These are phyloP conservation scores for Rousettus leschenaultii DNA, from an alignment of 2,113 vertebrate genomes.

Conservation along the genomic window DNA sequence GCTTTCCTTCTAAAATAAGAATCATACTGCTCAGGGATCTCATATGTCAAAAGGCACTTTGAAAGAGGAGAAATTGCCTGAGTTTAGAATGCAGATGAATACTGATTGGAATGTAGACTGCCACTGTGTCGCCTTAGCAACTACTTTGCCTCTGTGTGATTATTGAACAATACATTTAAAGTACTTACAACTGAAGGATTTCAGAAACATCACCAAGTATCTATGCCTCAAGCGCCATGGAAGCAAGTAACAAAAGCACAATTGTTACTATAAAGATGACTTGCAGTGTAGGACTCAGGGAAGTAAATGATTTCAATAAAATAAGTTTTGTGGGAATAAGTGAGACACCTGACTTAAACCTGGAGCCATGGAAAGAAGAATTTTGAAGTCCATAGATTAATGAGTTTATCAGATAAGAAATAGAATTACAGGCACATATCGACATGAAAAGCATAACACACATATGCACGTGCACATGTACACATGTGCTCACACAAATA, in stretches of 20 bases:
- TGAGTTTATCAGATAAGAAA: neutral
- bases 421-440: neutral
- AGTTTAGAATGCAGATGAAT: neutral
- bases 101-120: neutral
- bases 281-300: neutral
- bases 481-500: neutral
- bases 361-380: neutral
- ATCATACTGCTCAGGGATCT: neutral
- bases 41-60: neutral
- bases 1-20: neutral
- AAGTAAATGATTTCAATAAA: neutral
- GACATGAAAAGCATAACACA: accelerated
- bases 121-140: neutral
- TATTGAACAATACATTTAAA: neutral
- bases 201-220: neutral
- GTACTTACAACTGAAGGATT: neutral
- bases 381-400: neutral
- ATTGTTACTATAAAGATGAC: neutral
- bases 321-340: neutral
- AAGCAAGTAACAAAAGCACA: neutral
- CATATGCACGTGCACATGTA: too few species aligned
- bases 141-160: neutral
- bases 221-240: neutral
- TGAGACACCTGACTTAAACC: neutral
- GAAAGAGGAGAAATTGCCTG: neutral